Conservation (phyloP, 2,797 vertebrate species). For the Prunella strophiata region DNA sequence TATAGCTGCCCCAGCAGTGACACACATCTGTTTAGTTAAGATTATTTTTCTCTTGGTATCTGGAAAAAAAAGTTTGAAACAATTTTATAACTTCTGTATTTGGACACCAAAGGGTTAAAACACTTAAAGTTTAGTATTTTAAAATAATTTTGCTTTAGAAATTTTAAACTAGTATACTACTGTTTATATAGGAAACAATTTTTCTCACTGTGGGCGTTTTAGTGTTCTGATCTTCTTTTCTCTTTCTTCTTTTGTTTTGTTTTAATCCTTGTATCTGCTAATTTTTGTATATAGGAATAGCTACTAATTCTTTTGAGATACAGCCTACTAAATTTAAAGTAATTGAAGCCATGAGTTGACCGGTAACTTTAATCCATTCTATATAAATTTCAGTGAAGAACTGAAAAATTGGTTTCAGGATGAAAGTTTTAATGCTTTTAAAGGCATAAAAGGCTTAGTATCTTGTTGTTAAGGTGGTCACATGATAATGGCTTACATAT, state of each 20-base stretch:
- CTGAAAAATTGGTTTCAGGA: slow-evolving; percentile 74
- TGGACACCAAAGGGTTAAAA: slow-evolving; percentile 85
- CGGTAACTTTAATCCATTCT: slow-evolving; percentile 78
- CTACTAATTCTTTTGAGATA: slow-evolving; percentile 80
- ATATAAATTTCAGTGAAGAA: slow-evolving; percentile 74
- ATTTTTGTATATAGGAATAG: slow-evolving; percentile 81
- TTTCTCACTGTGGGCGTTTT: slow-evolving; percentile 74
- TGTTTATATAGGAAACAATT: slow-evolving; percentile 55
- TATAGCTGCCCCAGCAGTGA: slow-evolving; percentile 16
- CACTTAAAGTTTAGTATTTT: slow-evolving; percentile 54
- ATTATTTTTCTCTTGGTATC: slow-evolving; percentile 50
- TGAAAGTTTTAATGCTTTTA: slow-evolving; percentile 64
- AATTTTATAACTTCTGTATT: slow-evolving; percentile 59
- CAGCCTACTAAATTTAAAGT: slow-evolving; percentile 82
- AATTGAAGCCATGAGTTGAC: slow-evolving; percentile 81
- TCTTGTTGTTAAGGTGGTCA: slow-evolving; percentile 72
- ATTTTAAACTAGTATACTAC: slow-evolving; percentile 69
- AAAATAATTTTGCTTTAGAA: slow-evolving; percentile 64
- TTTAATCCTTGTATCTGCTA: slow-evolving; percentile 81
- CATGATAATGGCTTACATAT: slow-evolving; percentile 70
- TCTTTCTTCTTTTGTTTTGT: slow-evolving; percentile 71
- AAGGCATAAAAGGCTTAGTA: slow-evolving; percentile 64
- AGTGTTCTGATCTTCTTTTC: slow-evolving; percentile 71
- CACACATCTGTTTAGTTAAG: background rate
- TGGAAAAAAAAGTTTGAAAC: slow-evolving; percentile 11